A percentile compares a stretch with the other conserved stretches of the same genome.
These are phyloP conservation scores for Julus scanicus DNA, from an alignment of 2,888 invertebrate genomes.

Conservation along the genomic window DNA sequence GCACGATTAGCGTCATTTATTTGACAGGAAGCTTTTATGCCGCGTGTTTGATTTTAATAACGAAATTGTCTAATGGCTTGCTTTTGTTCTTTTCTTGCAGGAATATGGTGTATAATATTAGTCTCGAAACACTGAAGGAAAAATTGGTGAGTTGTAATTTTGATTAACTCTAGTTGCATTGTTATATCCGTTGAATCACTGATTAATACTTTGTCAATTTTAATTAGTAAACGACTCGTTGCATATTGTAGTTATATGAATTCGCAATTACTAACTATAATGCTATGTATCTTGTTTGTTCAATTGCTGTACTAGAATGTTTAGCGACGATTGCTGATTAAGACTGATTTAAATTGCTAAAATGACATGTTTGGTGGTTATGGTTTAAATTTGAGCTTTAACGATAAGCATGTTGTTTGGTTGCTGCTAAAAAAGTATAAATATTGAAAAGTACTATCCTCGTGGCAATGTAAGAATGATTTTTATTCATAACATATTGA, in stretches of 20 bases:
- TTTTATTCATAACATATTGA: not conserved
- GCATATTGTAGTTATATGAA: not conserved
- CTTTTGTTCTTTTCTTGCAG: not conserved
- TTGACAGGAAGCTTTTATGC: constrained; percentile 19
- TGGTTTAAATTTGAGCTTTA: no score
- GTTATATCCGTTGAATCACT: not conserved
- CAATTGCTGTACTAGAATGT: no score
- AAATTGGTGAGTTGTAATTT: constrained; percentile 36
- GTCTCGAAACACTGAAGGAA: not conserved
- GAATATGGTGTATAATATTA: constrained; percentile 37
- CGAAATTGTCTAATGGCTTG: not conserved
- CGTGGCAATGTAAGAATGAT: no score
- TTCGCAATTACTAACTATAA: no score
- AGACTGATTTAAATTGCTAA: no score
- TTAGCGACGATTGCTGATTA: no score
- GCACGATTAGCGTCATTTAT: not conserved
- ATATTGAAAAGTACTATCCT: no score
- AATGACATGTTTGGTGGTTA: no score
- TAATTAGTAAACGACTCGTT: not conserved
- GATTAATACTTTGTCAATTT: not conserved
- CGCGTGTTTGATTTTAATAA: constrained; percentile 20
- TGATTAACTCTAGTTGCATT: not conserved
- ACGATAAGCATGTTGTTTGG: no score
- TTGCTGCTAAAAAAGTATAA: no score
- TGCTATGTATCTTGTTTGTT: no score